Conservation (phyloP, 2,113 vertebrate species). For the Gambusia affinis region DNA sequence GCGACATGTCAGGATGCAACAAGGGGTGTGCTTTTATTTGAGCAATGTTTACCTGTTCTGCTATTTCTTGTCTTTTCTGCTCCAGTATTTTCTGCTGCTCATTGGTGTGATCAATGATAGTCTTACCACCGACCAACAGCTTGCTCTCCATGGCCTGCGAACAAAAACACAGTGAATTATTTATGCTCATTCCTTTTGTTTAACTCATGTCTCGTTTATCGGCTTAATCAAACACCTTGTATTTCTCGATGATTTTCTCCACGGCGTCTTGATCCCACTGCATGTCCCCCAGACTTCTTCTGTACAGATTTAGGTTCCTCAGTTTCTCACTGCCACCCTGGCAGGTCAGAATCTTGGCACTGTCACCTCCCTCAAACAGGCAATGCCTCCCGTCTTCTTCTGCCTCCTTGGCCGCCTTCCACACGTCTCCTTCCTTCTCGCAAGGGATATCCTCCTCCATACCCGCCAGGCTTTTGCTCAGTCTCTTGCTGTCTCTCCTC, state of each 20-base stretch:
- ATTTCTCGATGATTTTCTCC: constrained; percentile 91
- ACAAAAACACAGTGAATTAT: constrained; percentile 59
- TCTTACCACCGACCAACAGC: constrained; percentile 92
- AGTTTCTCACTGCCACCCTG: constrained; percentile 85
- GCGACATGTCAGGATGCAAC: neutral
- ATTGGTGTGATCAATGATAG: constrained; percentile 96
- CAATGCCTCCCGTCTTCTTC: constrained; percentile 78
- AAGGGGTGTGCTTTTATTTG: neutral
- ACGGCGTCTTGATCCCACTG: constrained; percentile 89
- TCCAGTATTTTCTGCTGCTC: constrained; percentile 96
- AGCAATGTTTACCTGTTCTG: constrained; percentile 84
- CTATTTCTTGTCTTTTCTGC: constrained; percentile 92
- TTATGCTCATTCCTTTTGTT: constrained; percentile 51
- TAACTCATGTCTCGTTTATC: constrained; percentile 4
- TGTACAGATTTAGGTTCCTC: constrained; percentile 81
- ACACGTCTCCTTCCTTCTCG: constrained; percentile 71
- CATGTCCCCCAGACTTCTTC: constrained; percentile 89
- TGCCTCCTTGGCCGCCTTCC: constrained; percentile 69
- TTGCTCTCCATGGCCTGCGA: constrained; percentile 95
- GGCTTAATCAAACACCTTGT: constrained; percentile 83
- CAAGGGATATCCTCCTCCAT: constrained; percentile 68
- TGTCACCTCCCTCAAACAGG: constrained; percentile 77
- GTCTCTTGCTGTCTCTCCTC: constrained; percentile 83
- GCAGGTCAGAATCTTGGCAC: constrained; percentile 70
- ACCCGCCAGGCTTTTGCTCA: constrained; percentile 70